Conservation (phyloP, 2,888 invertebrate species). For the Noctua janthina region DNA sequence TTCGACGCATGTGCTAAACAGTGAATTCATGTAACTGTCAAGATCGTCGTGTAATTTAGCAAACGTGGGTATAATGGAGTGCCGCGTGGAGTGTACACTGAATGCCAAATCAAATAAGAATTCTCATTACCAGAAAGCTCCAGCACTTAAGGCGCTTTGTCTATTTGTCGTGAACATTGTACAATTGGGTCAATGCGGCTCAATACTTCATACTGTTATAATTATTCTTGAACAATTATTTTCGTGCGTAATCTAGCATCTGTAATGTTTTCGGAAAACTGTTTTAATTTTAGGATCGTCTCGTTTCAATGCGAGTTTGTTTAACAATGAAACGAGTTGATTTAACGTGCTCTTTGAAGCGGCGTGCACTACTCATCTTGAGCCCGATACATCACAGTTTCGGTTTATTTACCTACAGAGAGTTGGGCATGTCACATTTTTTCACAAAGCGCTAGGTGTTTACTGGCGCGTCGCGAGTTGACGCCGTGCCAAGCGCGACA, state of each 20-base stretch:
- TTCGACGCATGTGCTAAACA: constrained; percentile 29
- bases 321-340: constrained; percentile 75
- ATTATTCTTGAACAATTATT: constrained; percentile 50
- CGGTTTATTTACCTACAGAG: constrained; percentile 79
- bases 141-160: constrained; percentile 35
- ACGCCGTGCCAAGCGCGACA: constrained; percentile 85
- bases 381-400: constrained; percentile 74
- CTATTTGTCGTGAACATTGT: constrained; percentile 42
- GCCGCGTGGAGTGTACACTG: constrained; percentile 12
- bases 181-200: constrained; percentile 52
- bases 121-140: constrained; percentile 48
- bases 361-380: constrained; percentile 70
- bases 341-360: constrained; percentile 81
- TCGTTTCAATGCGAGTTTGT: constrained; percentile 67
- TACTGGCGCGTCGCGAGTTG: constrained; percentile 78
- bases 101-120: constrained; percentile 50
- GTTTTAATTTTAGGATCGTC: constrained; percentile 62
- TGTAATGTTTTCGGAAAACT: constrained; percentile 41
- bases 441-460: constrained; percentile 79
- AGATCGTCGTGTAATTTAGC: constrained; percentile 36
- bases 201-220: constrained; percentile 38
- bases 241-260: constrained; percentile 40
- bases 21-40: constrained; percentile 43
- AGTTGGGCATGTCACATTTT: constrained; percentile 80
- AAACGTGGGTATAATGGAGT: constrained; percentile 33